Conservation (phyloP, 2,888 invertebrate species). For the Leistus spinibarbis region DNA sequence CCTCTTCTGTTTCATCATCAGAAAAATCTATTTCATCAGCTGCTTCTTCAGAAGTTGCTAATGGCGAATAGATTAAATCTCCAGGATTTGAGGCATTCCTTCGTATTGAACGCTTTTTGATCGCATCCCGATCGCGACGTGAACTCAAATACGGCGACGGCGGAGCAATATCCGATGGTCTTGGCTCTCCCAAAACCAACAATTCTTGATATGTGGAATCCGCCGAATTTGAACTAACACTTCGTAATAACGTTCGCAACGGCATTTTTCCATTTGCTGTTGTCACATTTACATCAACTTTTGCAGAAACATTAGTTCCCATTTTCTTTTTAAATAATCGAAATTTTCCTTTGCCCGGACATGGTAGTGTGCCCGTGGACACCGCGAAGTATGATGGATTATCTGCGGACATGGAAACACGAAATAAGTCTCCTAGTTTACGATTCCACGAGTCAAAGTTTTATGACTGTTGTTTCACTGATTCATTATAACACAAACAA, state of each 20-base stretch:
- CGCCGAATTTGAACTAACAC: conserved; percentile 68
- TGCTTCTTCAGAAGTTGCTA: conserved; percentile 51
- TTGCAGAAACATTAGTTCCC: conserved; percentile 47
- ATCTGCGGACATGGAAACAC: conserved; percentile 62
- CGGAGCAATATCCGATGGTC: conserved; percentile 73
- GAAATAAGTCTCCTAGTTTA: not conserved
- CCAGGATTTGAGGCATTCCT: conserved; percentile 12
- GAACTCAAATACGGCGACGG: conserved; percentile 19
- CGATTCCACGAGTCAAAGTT: not conserved
- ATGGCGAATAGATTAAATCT: conserved; percentile 50
- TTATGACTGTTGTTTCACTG: not conserved
- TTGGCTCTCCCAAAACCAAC: conserved; percentile 71
- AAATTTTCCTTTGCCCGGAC: conserved; percentile 41
- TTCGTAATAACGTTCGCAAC: conserved; percentile 66
- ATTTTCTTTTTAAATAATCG: conserved; percentile 43
- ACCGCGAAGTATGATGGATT: conserved; percentile 80
- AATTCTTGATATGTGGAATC: conserved; percentile 65
- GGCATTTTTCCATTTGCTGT: conserved; percentile 41
- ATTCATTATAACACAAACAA: not conserved
- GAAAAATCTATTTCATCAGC: conserved; percentile 51
- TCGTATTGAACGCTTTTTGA: conserved; percentile 46
- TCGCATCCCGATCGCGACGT: not conserved
- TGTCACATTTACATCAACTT: conserved; percentile 41
- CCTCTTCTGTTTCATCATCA: conserved; percentile 62
- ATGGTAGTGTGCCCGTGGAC: conserved; percentile 57